Evolutionary conservation across 2,113 vertebrate genomes (phyloP).

Genomic region (Dicaeum eximium): DNA sequence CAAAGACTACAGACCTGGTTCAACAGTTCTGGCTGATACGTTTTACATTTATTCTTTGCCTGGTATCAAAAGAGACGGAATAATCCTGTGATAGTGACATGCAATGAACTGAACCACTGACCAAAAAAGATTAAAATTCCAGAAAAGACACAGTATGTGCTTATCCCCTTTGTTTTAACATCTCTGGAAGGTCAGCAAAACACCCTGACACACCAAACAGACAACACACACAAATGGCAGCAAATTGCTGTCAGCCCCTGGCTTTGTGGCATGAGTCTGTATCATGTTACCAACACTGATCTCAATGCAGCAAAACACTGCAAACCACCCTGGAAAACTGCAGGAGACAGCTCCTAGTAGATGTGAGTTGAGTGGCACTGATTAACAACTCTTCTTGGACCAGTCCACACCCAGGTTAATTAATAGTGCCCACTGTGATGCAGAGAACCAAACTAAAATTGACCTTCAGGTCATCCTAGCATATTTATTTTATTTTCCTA

Average conservation of each 20-base stretch:
- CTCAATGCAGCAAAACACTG: neutral
- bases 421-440: neutral
- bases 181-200: neutral
- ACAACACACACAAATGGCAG: neutral
- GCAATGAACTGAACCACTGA: neutral
- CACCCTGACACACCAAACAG: neutral
- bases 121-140: neutral
- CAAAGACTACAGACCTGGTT: neutral
- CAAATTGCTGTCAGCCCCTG: neutral
- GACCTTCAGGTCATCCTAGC: neutral
- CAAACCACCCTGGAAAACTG: neutral
- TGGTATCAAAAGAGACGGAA: neutral
- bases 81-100: neutral
- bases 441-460: neutral
- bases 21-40: neutral
- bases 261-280: accelerated
- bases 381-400: neutral
- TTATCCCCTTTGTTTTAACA: neutral
- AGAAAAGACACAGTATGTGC: neutral
- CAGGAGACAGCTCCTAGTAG: neutral
- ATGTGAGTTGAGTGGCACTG: neutral
- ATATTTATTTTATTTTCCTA: neutral
- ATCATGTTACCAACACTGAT: neutral
- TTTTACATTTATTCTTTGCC: neutral
- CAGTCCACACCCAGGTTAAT: neutral